Conservation (phyloP, 2,888 invertebrate genomes). For the Aphodius sticticus region DNA sequence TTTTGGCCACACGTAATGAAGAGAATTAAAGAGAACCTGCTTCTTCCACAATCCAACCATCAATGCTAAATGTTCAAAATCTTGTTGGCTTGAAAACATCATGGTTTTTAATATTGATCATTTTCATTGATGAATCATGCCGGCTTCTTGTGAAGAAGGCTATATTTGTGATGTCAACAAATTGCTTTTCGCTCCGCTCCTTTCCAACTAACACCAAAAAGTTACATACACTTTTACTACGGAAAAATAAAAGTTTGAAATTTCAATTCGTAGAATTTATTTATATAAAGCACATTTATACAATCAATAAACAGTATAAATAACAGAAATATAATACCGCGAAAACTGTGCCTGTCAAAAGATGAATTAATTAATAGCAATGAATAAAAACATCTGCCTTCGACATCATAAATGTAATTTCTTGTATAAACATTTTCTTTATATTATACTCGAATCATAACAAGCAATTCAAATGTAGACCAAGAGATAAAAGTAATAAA, state of each 20-base stretch:
- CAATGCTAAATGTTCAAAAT: too few species aligned
- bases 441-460: neutral
- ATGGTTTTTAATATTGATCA: too few species aligned
- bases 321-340: slow-evolving; percentile 21
- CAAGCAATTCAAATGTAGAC: neutral
- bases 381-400: neutral
- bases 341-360: slow-evolving; percentile 17
- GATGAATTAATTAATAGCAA: neutral
- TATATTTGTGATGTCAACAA: too few species aligned
- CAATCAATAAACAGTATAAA: slow-evolving; percentile 26
- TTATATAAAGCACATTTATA: slow-evolving; percentile 22
- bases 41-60: too few species aligned
- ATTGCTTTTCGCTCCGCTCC: too few species aligned
- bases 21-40: too few species aligned
- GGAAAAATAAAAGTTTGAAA: neutral
- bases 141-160: too few species aligned
- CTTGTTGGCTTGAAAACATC: too few species aligned
- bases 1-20: too few species aligned
- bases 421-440: neutral
- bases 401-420: neutral
- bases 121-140: too few species aligned
- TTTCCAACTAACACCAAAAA: too few species aligned
- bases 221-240: too few species aligned
- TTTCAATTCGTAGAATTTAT: slow-evolving; percentile 18
- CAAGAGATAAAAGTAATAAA: neutral